Percentiles rank a stretch among this genome's conserved stretches.
Conservation (phyloP, 2,797 vertebrate species). For the Tachyglossus aculeatus region DNA sequence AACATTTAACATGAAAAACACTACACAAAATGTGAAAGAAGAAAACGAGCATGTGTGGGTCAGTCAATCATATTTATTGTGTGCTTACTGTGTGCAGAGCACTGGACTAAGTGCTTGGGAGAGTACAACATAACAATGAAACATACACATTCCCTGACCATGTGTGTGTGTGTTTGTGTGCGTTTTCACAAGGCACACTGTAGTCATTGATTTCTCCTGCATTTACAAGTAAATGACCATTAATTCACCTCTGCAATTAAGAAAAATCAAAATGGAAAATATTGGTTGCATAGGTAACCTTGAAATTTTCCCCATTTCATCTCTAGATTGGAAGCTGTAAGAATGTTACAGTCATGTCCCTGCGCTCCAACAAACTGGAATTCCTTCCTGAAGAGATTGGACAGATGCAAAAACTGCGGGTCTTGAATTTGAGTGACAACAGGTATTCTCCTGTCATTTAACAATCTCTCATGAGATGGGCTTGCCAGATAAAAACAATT, state of each 20-base stretch:
- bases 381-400: conserved; percentile 98
- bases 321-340: conserved; percentile 96
- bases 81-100: too few species aligned
- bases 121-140: too few species aligned
- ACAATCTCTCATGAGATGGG: neutral
- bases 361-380: conserved; percentile 97
- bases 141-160: too few species aligned
- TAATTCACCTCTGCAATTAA: fast-evolving
- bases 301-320: conserved; percentile 21
- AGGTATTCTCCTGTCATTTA: conserved; percentile 78
- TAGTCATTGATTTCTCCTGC: neutral
- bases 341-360: conserved; percentile 97
- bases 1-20: neutral
- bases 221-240: fast-evolving
- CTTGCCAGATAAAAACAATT: too few species aligned
- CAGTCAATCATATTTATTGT: too few species aligned
- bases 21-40: neutral
- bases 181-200: too few species aligned
- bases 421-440: conserved; percentile 97
- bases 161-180: too few species aligned
- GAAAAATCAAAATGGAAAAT: fast-evolving
- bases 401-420: conserved; percentile 97
- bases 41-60: too few species aligned
- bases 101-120: too few species aligned
- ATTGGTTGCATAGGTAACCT: neutral